These are phyloP conservation scores for Drosophila austrosaltans DNA, from an alignment of 2,888 invertebrate genomes.

Conservation along the genomic window DNA sequence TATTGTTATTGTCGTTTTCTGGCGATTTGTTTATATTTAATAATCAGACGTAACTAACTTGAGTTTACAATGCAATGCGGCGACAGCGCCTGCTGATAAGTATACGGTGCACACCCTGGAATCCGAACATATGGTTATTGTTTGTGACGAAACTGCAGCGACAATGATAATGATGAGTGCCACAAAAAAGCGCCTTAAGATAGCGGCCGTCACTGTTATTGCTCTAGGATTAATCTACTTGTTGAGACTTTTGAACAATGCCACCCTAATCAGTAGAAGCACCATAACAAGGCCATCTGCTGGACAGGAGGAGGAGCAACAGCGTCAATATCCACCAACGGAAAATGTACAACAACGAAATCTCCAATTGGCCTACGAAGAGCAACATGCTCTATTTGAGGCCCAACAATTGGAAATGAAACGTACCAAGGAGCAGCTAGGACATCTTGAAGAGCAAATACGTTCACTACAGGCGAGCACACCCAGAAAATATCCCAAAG, in stretches of 20 bases:
- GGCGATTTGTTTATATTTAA: conserved; percentile 41
- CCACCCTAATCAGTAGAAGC: conserved; percentile 5
- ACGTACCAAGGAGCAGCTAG: conserved; percentile 87
- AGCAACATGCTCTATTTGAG: conserved; percentile 62
- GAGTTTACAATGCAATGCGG: conserved; percentile 64
- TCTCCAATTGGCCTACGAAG: conserved; percentile 60
- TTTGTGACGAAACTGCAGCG: conserved; percentile 23
- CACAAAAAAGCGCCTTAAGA: conserved; percentile 63
- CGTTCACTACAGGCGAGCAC: conserved; percentile 88
- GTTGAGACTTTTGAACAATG: conserved; percentile 55
- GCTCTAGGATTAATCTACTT: conserved; percentile 70
- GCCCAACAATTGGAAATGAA: conserved; percentile 84
- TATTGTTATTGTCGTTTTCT: conserved; percentile 13
- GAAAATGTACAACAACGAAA: conserved; percentile 53
- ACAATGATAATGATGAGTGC: conserved; percentile 50
- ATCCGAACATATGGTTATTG: conserved; percentile 32
- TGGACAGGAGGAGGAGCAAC: conserved; percentile 45
- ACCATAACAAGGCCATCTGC: neutral
- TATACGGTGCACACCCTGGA: conserved; percentile 28
- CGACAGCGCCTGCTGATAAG: conserved; percentile 65
- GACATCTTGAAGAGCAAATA: conserved; percentile 89
- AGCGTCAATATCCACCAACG: conserved; percentile 61
- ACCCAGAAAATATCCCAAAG: conserved; percentile 94
- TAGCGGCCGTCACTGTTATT: conserved; percentile 48
- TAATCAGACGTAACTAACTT: conserved; percentile 20